These are phyloP conservation scores for Lepisosteus oculatus DNA, from an alignment of 2,113 vertebrate genomes.

Conservation along the genomic window DNA sequence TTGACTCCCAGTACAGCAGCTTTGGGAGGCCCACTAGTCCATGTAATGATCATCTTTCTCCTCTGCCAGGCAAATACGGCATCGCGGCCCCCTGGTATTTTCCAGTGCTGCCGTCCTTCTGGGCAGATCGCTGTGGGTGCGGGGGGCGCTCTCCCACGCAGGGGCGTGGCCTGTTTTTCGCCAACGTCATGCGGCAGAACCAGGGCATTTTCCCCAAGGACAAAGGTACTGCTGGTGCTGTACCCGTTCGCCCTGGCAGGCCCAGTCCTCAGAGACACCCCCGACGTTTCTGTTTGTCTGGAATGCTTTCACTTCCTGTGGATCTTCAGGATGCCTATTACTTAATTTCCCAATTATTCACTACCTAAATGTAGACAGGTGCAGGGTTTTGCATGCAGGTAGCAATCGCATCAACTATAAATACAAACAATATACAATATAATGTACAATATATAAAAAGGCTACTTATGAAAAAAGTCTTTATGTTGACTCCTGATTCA, in stretches of 20 bases:
- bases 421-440: too few species aligned
- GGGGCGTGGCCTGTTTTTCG: slow-evolving; percentile 66
- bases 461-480: too few species aligned
- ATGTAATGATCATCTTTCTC: background rate
- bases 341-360: too few species aligned
- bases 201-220: slow-evolving; percentile 46
- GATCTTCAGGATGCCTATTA: background rate
- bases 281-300: background rate
- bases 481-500: too few species aligned
- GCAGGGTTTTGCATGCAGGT: too few species aligned
- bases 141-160: slow-evolving; percentile 44
- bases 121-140: slow-evolving; percentile 68
- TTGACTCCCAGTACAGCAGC: too few species aligned
- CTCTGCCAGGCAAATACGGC: slow-evolving; percentile 80
- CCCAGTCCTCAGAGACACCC: background rate
- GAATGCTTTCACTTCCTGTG: background rate
- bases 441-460: too few species aligned
- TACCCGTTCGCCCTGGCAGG: background rate
- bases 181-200: slow-evolving; percentile 78
- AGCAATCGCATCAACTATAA: too few species aligned
- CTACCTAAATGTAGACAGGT: too few species aligned
- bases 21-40: too few species aligned
- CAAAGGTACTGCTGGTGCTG: slow-evolving; percentile 47
- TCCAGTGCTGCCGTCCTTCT: slow-evolving; percentile 85
- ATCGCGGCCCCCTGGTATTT: slow-evolving; percentile 90